phyloP scores from a whole-genome alignment of 2,113 vertebrate genomes.

The Pseudolaguvia tuberculata region DNA sequence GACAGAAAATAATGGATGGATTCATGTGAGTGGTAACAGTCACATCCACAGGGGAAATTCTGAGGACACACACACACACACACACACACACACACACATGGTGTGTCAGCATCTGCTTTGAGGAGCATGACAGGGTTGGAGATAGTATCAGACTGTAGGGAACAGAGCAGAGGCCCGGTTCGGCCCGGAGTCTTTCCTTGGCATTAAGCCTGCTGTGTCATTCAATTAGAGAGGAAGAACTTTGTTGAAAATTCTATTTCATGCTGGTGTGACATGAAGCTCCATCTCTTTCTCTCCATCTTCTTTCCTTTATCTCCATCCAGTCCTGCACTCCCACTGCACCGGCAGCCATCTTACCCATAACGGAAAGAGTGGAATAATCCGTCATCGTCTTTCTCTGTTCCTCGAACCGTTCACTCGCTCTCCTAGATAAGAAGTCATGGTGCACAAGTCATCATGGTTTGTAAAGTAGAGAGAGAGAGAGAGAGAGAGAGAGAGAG shows the following conservation, averaged over 20 bases:
- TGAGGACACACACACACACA: constrained; percentile 24
- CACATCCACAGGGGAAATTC: constrained; percentile 31
- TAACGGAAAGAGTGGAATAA: neutral
- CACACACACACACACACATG: constrained; percentile 24
- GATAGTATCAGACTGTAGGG: constrained; percentile 38
- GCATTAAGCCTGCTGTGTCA: constrained; percentile 40
- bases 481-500: too few species aligned
- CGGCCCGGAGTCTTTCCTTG: constrained; percentile 38
- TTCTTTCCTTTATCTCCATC: constrained; percentile 21
- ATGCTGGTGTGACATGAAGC: constrained; percentile 25
- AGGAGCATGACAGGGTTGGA: constrained; percentile 31
- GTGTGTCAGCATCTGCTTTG: constrained; percentile 35
- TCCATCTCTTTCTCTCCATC: constrained; percentile 9
- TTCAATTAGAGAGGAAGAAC: constrained; percentile 42
- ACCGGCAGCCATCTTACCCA: neutral
- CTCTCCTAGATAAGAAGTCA: neutral
- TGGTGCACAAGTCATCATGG: neutral
- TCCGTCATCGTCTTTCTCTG: neutral
- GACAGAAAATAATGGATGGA: neutral
- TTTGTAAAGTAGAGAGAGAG: too few species aligned
- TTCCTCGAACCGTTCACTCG: neutral
- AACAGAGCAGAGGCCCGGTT: constrained; percentile 31
- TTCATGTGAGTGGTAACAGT: constrained; percentile 43
- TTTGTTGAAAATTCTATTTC: constrained; percentile 47
- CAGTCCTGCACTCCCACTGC: constrained; percentile 5